These are phyloP conservation scores for Listronotus oregonensis DNA, from an alignment of 1,140 invertebrate species.

Conservation along the genomic window DNA sequence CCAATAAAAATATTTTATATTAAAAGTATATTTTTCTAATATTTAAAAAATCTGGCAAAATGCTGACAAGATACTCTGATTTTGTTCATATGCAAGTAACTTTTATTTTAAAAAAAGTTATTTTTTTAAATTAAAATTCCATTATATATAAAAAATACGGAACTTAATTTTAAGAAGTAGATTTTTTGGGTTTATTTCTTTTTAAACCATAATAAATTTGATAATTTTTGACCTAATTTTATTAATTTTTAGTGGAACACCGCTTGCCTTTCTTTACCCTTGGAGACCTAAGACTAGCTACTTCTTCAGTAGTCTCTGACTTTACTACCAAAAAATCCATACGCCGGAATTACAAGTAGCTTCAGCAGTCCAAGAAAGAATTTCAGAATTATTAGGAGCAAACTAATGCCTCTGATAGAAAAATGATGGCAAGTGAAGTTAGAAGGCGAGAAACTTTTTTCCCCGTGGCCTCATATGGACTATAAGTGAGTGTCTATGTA, in stretches of 20 bases:
- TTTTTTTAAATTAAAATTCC: no score
- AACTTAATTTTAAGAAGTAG: no score
- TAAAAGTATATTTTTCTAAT: no score
- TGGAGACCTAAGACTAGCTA: constrained; percentile 79
- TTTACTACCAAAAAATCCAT: constrained; percentile 78
- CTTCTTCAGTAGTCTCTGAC: constrained; percentile 77
- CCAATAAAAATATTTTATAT: no score
- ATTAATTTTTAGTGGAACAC: constrained; percentile 81
- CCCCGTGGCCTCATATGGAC: constrained; percentile 94
- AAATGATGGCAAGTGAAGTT: constrained; percentile 89
- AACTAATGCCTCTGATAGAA: constrained; percentile 65
- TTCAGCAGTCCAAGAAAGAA: constrained; percentile 83
- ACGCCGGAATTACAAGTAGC: constrained; percentile 85
- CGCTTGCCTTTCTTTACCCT: constrained; percentile 78
- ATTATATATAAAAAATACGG: no score
- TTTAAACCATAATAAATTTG: no score
- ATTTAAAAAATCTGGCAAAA: no score
- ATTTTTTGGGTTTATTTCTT: no score
- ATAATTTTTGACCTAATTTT: no score
- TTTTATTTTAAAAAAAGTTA: no score
- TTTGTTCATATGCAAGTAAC: no score
- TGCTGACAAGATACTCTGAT: no score
- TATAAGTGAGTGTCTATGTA: constrained; percentile 79
- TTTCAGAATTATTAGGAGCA: constrained; percentile 74
- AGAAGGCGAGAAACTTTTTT: constrained; percentile 85